These are phyloP conservation scores for Caenorhabditis sp. DNA, from an alignment of 2,888 invertebrate species.

Conservation along the genomic window DNA sequence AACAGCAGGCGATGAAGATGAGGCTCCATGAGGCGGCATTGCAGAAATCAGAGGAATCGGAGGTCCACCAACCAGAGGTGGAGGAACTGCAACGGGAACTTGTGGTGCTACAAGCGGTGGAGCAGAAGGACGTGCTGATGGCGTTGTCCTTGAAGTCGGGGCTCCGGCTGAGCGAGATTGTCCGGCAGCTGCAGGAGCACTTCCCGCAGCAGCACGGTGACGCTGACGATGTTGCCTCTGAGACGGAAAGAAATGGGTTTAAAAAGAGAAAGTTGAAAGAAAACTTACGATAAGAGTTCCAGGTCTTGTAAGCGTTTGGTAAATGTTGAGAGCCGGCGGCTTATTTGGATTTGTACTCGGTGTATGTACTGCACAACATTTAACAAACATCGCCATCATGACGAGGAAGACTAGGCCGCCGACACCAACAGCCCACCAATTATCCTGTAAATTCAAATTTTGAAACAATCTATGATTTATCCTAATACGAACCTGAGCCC, in stretches of 20 bases:
- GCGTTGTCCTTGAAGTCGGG: conserved; percentile 56
- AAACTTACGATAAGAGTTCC: conserved; percentile 76
- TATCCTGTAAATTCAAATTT: conserved; percentile 86
- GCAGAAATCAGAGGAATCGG: conserved; percentile 62
- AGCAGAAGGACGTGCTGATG: conserved; percentile 68
- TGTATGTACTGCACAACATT: conserved; percentile 99
- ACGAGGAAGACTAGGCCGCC: conserved; percentile 94
- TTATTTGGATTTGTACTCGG: conserved; percentile 99
- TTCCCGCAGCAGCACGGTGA: conserved; percentile 70
- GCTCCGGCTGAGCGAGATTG: conserved; percentile 54
- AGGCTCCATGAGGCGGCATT: conserved; percentile 24
- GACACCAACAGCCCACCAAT: conserved; percentile 96
- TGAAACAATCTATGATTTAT: neutral
- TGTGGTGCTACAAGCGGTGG: conserved; percentile 67
- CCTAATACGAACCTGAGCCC: conserved; percentile 65
- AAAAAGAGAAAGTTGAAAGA: conserved; percentile 7
- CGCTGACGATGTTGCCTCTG: conserved; percentile 72
- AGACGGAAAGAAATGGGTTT: conserved; percentile 15
- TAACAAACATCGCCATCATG: conserved; percentile 98
- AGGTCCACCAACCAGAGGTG: conserved; percentile 37
- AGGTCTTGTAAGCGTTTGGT: conserved; percentile 88
- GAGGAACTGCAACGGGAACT: conserved; percentile 44
- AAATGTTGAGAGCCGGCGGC: conserved; percentile 93
- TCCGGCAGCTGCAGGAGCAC: conserved; percentile 39
- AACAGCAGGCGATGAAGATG: conserved; percentile 61